Evolutionary conservation across 2,888 invertebrate species (phyloP).

Genomic region (Adineta ricciae): DNA sequence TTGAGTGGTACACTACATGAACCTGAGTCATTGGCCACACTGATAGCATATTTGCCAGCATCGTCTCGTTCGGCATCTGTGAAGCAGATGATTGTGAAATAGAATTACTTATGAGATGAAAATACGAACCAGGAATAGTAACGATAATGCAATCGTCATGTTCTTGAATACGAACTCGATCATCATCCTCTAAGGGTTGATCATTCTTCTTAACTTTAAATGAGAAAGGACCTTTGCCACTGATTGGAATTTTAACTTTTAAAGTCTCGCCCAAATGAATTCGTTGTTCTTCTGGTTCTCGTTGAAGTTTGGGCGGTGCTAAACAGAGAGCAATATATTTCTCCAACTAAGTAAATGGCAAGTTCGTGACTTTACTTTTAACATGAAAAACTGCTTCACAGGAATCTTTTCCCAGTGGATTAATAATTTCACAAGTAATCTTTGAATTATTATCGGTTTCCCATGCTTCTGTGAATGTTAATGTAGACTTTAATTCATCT

Average conservation of each 20-base stretch:
- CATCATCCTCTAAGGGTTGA: constrained; percentile 62
- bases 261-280: constrained; percentile 88
- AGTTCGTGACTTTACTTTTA: constrained; percentile 58
- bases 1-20: constrained; percentile 70
- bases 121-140: constrained; percentile 37
- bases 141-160: constrained; percentile 28
- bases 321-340: constrained; percentile 35
- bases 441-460: constrained; percentile 69
- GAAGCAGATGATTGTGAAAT: neutral
- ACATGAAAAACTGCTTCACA: constrained; percentile 79
- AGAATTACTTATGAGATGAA: constrained; percentile 51
- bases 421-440: constrained; percentile 87
- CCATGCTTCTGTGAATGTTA: constrained; percentile 76
- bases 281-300: constrained; percentile 76
- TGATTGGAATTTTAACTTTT: constrained; percentile 90
- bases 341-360: neutral
- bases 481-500: constrained; percentile 66
- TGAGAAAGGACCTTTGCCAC: constrained; percentile 83
- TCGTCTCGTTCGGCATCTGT: constrained; percentile 70
- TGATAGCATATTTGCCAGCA: constrained; percentile 75
- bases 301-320: constrained; percentile 81
- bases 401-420: constrained; percentile 77
- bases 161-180: constrained; percentile 32
- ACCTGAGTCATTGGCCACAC: constrained; percentile 81
- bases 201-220: constrained; percentile 65